Evolutionary conservation across 64 coral and sea anemone genomes (phyloP), one percentile per base, ranked within the genome.

Genomic region (Dendrophyllia cribrosa): DNA sequence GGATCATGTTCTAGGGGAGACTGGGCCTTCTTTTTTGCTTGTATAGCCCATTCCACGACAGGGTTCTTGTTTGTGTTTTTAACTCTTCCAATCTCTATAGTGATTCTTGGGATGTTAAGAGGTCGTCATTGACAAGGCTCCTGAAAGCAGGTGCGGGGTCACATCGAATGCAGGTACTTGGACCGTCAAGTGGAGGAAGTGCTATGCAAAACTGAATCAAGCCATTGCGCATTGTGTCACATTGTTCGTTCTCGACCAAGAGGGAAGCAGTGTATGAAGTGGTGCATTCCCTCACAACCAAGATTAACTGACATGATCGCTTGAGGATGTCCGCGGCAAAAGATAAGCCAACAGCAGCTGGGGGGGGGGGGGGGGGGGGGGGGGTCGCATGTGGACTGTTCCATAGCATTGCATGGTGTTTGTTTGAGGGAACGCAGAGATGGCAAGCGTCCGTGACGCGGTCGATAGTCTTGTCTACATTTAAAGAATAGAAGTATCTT

Each of bases 81-180:
- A 12, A 76, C 49, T 46, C 17, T 46, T 19, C 49, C 48, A 6
- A 76, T 47, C n/a, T 76, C 47, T 14, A 76, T 50, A 0, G 48
- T 47, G 47, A 76, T 6, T 14, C 16, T 11, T 20, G 51, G 74
- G 19, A 52, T 14, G 2, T 52, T 34, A 20, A 76, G 45, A 19
- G 74, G 9, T 76, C 14, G 14, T 34, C 17, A 47, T 50, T 76
- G 0, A 20, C 45, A 0, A 76, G 46, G 0, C 15, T 52, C 23
- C 79, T n/a, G 51, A 96, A 96, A 46, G 23, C 45, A 16, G 77
- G 89, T 48, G 82, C 91, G 44, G 87, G 91, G 68, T 94, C 92
- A 3, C 89, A 86, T 19, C 86, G 86, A 6, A 94, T 26, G 14
- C 89, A 70, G 15, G 77, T 86, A 4, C 58, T 75, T 52, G 78